Conservation (phyloP, 2,797 vertebrate genomes). For the Echeneis naucrates region DNA sequence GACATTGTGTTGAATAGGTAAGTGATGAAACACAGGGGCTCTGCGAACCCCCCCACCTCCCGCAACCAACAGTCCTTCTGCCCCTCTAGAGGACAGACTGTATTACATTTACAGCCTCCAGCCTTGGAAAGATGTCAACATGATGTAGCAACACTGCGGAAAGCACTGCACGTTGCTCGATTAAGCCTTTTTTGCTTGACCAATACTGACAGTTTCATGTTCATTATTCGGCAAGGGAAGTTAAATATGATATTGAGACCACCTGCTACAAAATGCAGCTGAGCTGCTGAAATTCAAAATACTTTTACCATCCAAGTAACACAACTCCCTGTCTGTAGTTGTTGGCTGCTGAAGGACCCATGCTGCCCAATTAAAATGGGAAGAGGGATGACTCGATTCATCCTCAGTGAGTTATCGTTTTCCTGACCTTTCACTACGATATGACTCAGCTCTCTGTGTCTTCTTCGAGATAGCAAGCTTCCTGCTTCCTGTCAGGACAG, state of each 20-base stretch:
- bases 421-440: conserved; percentile 47
- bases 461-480: conserved; percentile 77
- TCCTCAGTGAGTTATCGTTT: conserved; percentile 66
- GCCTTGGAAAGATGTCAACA: conserved; percentile 72
- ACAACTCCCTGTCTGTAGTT: conserved; percentile 54
- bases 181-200: conserved; percentile 61
- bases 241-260: conserved; percentile 51
- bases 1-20: conserved; percentile 79
- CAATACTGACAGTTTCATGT: conserved; percentile 66
- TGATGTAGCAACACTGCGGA: conserved; percentile 65
- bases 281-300: conserved; percentile 52
- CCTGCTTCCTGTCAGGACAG: conserved; percentile 58
- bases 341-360: conserved; percentile 59
- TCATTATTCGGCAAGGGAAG: conserved; percentile 49
- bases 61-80: conserved; percentile 58
- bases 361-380: conserved; percentile 78
- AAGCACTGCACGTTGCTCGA: conserved; percentile 56
- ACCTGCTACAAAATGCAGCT: conserved; percentile 37
- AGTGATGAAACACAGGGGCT: conserved; percentile 83
- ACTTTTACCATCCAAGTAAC: conserved; percentile 31
- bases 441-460: conserved; percentile 79
- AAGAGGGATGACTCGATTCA: conserved; percentile 77
- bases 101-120: conserved; percentile 70
- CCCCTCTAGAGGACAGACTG: conserved; percentile 69
- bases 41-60: conserved; percentile 61